Conservation (phyloP, 2,113 vertebrate species). For the Brachyhypopomus occidentalis region DNA sequence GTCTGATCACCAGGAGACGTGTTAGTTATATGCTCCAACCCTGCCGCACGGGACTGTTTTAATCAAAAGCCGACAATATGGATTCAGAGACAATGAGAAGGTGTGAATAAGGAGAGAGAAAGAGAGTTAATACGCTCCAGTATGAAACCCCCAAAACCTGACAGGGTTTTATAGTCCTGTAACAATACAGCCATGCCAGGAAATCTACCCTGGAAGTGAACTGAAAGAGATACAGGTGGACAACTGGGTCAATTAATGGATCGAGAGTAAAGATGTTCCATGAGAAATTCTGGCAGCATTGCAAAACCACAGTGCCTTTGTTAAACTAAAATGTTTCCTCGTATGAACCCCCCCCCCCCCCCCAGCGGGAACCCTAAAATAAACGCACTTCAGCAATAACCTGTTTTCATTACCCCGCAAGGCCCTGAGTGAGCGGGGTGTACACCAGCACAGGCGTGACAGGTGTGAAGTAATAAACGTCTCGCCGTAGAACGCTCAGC, state of each 20-base stretch:
- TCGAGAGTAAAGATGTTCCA: too few species aligned
- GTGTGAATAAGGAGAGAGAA: too few species aligned
- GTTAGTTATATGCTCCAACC: too few species aligned
- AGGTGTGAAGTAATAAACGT: slow-evolving; percentile 44
- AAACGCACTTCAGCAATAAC: slow-evolving; percentile 29
- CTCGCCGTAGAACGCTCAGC: slow-evolving; percentile 28
- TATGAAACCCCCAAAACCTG: not conserved
- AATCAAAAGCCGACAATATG: too few species aligned
- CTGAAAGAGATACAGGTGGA: not conserved
- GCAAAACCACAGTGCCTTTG: not conserved
- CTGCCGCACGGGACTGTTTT: too few species aligned
- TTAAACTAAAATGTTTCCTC: slow-evolving; percentile 35
- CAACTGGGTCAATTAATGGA: not conserved
- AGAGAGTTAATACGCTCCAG: not conserved
- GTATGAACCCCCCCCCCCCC: slow-evolving; percentile 2
- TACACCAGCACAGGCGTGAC: slow-evolving; percentile 32
- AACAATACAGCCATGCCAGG: not conserved
- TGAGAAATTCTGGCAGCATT: not conserved
- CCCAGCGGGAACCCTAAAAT: slow-evolving; percentile 39
- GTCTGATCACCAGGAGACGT: too few species aligned
- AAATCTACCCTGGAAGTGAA: not conserved
- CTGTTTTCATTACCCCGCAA: not conserved
- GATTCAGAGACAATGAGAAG: too few species aligned
- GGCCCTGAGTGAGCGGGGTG: not conserved
- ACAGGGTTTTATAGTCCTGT: too few species aligned